phyloP scores from a whole-genome alignment of 2,113 vertebrate genomes.

The Henicopernis longicauda region DNA sequence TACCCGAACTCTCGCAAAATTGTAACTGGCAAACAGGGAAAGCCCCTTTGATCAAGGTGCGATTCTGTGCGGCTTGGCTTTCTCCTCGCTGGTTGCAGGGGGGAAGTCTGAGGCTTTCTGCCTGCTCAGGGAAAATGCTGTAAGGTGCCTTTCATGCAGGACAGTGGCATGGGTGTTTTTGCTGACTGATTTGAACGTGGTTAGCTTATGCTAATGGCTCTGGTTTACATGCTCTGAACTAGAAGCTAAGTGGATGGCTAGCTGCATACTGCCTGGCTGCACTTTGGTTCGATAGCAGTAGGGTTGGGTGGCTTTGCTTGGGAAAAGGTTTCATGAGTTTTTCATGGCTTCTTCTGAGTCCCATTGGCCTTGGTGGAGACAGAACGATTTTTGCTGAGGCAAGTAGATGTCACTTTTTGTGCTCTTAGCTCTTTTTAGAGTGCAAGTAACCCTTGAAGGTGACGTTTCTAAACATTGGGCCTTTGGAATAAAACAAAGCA shows the following conservation, averaged over 20 bases:
- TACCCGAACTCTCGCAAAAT: not conserved
- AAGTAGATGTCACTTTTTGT: not conserved
- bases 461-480: accelerated
- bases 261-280: not conserved
- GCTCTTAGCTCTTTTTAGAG: not conserved
- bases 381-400: not conserved
- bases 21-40: not conserved
- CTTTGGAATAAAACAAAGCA: not conserved
- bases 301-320: not conserved
- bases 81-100: not conserved
- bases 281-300: not conserved
- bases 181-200: not conserved
- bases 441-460: not conserved
- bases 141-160: not conserved
- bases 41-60: not conserved
- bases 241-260: not conserved
- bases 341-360: not conserved
- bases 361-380: not conserved
- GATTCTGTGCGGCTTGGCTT: not conserved
- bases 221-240: not conserved
- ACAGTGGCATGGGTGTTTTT: not conserved
- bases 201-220: not conserved
- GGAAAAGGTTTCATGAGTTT: not conserved
- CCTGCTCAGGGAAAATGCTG: not conserved
- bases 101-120: not conserved